Base-by-base conservation (phyloP, 2,888 invertebrate genomes). In the Hyposoter didymator region DNA sequence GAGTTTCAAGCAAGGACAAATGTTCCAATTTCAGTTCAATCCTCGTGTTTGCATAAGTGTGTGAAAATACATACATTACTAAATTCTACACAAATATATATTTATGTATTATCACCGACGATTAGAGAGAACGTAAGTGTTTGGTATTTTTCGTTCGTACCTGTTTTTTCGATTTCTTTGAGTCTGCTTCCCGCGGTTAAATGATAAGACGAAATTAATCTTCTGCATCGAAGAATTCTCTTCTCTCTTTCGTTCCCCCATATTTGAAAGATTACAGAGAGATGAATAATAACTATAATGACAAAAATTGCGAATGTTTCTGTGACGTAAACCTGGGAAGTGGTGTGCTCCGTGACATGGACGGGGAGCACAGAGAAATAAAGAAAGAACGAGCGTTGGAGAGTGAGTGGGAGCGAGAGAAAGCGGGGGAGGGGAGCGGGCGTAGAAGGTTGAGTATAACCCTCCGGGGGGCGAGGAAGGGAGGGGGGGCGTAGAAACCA, bases 251-350 rank as follows among this genome's bases (percentile, higher is more conserved):
- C 49, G 10, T 72, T 72, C 49, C 35, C n/a, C 52, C 17, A 73
- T 74, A 74, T 19, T 59, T 22, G 7, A 43, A 39, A 59, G 43
- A 55, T 28, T 59, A 45, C 45, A 74, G 19, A 59, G 59, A 1
- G 59, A 59, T 43, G 64, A 52, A 59, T 32, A 66, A 35, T 17
- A 22, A 64, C 73, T 64, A 73, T 64, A 66, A 67, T 55, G 66
- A 52, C 35, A n/a, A 59, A 19, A 76, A 67, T 76, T 39, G 73
- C 69, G 66, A 70, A 72, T 72, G 80, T 81, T 78, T 76, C 66
- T 74, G 59, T 85, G 79, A 85, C 82, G 85, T 72, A 85, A 85
- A 43, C 59, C 67, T n/a, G 49, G 76, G 64, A 47, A 32, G 39
- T 28, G 43, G 17, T 43, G 73, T 45, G 67, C 59, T 62, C 10